A percentile compares a stretch with the other conserved stretches of the same genome.
phyloP scores from a whole-genome alignment of 2,888 invertebrate genomes.

The Lithophane leautieri region DNA sequence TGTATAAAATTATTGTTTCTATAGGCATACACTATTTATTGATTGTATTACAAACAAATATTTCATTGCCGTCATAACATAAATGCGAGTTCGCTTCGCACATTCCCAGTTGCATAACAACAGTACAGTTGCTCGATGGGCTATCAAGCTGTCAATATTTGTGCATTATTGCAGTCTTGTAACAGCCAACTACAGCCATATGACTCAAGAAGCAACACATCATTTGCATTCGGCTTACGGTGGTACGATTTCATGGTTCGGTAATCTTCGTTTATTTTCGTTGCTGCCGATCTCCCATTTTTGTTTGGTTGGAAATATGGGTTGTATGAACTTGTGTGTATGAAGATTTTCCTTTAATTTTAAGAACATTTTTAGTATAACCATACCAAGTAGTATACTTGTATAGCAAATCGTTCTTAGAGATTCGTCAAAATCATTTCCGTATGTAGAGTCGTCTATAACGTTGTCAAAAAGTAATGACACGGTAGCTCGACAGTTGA shows the following conservation, averaged over 20 bases:
- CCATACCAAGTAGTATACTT: neutral
- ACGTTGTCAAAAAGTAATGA: neutral
- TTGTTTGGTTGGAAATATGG: neutral
- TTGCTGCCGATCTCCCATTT: neutral
- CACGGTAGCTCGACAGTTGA: neutral
- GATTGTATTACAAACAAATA: slow-evolving; percentile 44
- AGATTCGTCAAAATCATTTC: neutral
- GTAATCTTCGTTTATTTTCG: slow-evolving; percentile 40
- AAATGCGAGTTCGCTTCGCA: slow-evolving; percentile 37
- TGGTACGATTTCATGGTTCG: slow-evolving; percentile 31
- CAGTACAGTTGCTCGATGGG: slow-evolving; percentile 35
- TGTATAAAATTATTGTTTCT: slow-evolving; percentile 14
- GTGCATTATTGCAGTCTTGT: slow-evolving; percentile 57
- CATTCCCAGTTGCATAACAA: slow-evolving; percentile 51
- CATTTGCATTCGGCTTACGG: slow-evolving; percentile 33
- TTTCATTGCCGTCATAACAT: slow-evolving; percentile 48
- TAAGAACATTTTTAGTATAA: neutral
- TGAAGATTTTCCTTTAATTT: neutral
- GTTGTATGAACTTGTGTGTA: neutral
- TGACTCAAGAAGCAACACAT: slow-evolving; percentile 44
- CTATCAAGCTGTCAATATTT: slow-evolving; percentile 60
- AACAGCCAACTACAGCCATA: slow-evolving; percentile 16
- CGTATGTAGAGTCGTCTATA: neutral
- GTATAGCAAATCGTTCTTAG: neutral
- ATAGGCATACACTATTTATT: slow-evolving; percentile 30